Percentiles rank a stretch among this genome's conserved stretches.
These are phyloP conservation scores for Forbesichthys agassizii DNA, from an alignment of 2,113 vertebrate species.

Conservation along the genomic window DNA sequence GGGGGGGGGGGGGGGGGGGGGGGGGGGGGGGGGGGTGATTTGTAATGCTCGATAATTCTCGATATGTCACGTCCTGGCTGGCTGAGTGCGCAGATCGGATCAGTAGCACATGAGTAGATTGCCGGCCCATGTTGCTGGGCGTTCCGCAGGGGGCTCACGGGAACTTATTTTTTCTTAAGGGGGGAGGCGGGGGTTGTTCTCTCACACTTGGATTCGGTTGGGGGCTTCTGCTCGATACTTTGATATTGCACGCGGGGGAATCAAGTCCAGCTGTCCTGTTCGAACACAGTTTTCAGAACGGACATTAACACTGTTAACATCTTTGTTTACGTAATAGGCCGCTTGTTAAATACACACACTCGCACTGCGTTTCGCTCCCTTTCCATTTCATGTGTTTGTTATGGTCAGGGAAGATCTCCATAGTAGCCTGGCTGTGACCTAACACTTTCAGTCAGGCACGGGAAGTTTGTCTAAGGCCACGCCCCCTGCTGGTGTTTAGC, in stretches of 20 bases:
- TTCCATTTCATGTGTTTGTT: slow-evolving; percentile 30
- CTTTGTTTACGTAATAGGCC: too few relatives aligned
- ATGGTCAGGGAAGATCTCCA: slow-evolving; percentile 26
- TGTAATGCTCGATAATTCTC: background rate
- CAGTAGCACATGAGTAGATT: slow-evolving; percentile 12
- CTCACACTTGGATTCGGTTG: background rate
- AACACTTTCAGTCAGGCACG: background rate
- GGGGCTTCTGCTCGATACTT: too few relatives aligned
- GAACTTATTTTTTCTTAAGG: too few relatives aligned
- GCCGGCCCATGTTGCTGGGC: slow-evolving; percentile 1
- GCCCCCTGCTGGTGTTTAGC: too few relatives aligned
- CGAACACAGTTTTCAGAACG: too few relatives aligned
- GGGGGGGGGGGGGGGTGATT: background rate
- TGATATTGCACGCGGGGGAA: too few relatives aligned
- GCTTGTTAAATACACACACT: background rate
- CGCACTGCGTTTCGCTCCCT: background rate
- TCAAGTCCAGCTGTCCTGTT: too few relatives aligned
- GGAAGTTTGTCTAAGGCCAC: too few relatives aligned
- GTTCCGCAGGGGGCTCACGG: background rate
- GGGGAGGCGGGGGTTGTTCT: background rate
- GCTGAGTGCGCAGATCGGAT: slow-evolving; percentile 5
- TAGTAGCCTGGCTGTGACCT: slow-evolving; percentile 18
- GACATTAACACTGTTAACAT: too few relatives aligned
- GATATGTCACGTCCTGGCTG: background rate
- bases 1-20: too few relatives aligned